Evolutionary conservation across 2,888 invertebrate species (phyloP), one percentile per base, ranked within the genome.

Genomic region (Eilema depressum): DNA sequence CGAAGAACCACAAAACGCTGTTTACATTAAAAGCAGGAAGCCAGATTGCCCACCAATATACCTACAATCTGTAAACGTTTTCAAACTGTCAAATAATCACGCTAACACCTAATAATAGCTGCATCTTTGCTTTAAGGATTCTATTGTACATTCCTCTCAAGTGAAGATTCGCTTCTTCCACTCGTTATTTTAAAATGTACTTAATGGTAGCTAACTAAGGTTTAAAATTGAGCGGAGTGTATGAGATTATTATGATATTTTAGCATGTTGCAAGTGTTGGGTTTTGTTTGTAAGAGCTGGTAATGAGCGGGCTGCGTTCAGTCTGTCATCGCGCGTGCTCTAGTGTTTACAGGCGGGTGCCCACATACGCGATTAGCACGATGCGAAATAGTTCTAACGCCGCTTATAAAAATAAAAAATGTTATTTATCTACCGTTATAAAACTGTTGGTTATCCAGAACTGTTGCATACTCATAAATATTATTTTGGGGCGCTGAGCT

Each of bases 31-130:
- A 88, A 86, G 85, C 93, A 92, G 95, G 94, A 95, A 95, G 90
- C 95, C 95, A 95, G 91, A 95, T 95, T 93, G 94, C 95, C 91
- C 81, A 81, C 86, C 92, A 94, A 94, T 94, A 94, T 83, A 82
- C 82, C 82, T 82, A 83, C 78, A 78, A 82, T 93, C 93, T 93
- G 93, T 93, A 94, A 95, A 95, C 94, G 95, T 95, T 93, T 95
- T 95, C 94, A 95, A 95, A 91, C 94, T 95, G 95, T 95, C 95
- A 94, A 95, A 95, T 94, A 94, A 93, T 93, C 91, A 89, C 86
- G 86, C 89, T 94, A 93, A 91, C 95, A 95, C 95, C 94, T 89
- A 93, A 95, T 95, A 93, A 94, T 94, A 94, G 93, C 91, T 88
- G 89, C 88, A 89, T 91, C 89, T 92, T 88, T 78, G 89, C 88